Percentiles rank a stretch among this genome's conserved stretches.
Conservation (phyloP, 2,113 vertebrate genomes). For the Antennarius striatus region DNA sequence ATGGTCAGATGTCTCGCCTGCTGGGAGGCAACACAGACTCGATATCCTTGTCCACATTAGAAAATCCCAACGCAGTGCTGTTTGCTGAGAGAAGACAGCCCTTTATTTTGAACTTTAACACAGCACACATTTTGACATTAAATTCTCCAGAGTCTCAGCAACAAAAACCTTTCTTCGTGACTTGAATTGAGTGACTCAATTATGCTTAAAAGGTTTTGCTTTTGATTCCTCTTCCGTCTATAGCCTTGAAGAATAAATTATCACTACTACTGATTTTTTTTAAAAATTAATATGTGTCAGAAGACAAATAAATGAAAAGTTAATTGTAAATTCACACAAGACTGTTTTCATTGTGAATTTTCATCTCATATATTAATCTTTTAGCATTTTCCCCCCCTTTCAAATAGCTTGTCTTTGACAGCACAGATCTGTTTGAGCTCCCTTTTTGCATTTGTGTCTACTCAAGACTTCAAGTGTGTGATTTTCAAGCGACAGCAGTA, state of each 20-base stretch:
- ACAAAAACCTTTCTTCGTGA: background rate
- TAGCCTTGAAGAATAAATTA: slow-evolving; percentile 35
- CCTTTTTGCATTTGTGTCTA: slow-evolving; percentile 8
- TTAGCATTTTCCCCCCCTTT: slow-evolving; percentile 24
- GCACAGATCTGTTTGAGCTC: slow-evolving; percentile 29
- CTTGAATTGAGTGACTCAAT: too few species aligned
- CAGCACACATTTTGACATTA: slow-evolving; percentile 50
- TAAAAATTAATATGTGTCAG: background rate
- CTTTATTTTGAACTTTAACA: slow-evolving; percentile 45
- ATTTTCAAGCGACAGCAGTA: slow-evolving; percentile 15
- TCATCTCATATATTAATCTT: slow-evolving; percentile 2
- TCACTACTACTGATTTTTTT: too few species aligned
- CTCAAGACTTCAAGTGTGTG: background rate
- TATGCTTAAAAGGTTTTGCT: slow-evolving; percentile 29
- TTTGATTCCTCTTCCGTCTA: slow-evolving; percentile 23
- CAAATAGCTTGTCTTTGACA: slow-evolving; percentile 2
- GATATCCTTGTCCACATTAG: slow-evolving; percentile 5
- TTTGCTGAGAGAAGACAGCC: slow-evolving; percentile 39
- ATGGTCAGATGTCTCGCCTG: background rate
- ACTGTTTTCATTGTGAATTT: slow-evolving; percentile 28
- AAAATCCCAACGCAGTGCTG: slow-evolving; percentile 11
- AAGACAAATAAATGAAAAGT: slow-evolving; percentile 21
- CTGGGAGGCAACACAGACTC: background rate
- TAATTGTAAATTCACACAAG: slow-evolving; percentile 16
- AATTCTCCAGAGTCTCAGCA: slow-evolving; percentile 25